Evolutionary conservation across 2,113 vertebrate species (phyloP).

Genomic region (Scomber scombrus): DNA sequence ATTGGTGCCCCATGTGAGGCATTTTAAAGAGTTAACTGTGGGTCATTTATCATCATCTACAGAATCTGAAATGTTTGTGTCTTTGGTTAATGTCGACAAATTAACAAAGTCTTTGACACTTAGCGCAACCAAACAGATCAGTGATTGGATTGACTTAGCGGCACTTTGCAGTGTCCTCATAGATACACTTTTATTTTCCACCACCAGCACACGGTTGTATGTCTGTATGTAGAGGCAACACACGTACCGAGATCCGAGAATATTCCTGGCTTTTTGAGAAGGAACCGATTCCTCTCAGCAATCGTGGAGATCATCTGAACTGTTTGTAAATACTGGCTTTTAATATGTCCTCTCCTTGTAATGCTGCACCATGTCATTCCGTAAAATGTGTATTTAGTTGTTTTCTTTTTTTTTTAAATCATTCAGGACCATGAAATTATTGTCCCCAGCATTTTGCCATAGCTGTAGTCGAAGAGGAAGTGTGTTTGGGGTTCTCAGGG

Average conservation of each 20-base stretch:
- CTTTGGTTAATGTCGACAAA: slow-evolving; percentile 8
- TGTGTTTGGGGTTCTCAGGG: slow-evolving; percentile 83
- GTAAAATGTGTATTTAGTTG: slow-evolving; percentile 45
- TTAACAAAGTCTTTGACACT: not conserved
- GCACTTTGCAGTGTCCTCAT: slow-evolving; percentile 36
- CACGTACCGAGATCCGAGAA: slow-evolving; percentile 10
- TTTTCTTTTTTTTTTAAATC: slow-evolving; percentile 18
- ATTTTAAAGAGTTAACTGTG: slow-evolving; percentile 26
- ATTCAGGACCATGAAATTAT: slow-evolving; percentile 53
- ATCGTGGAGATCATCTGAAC: slow-evolving; percentile 1
- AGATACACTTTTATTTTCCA: slow-evolving; percentile 53
- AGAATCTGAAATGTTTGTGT: slow-evolving; percentile 12
- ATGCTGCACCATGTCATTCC: slow-evolving; percentile 65
- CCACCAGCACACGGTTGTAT: slow-evolving; percentile 67
- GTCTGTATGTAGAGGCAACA: slow-evolving; percentile 44
- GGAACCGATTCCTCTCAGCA: slow-evolving; percentile 6
- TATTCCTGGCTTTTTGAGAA: slow-evolving; percentile 21
- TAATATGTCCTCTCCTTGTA: slow-evolving; percentile 59
- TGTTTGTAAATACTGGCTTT: slow-evolving; percentile 75
- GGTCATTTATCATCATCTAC: slow-evolving; percentile 34
- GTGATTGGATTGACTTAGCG: slow-evolving; percentile 30
- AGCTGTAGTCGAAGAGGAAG: slow-evolving; percentile 70
- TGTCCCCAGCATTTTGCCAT: slow-evolving; percentile 67
- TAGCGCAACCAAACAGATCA: slow-evolving; percentile 34
- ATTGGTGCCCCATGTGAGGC: slow-evolving; percentile 11